Base-by-base conservation (phyloP, 2,113 vertebrate species). In the Nyctibius bracteatus region DNA sequence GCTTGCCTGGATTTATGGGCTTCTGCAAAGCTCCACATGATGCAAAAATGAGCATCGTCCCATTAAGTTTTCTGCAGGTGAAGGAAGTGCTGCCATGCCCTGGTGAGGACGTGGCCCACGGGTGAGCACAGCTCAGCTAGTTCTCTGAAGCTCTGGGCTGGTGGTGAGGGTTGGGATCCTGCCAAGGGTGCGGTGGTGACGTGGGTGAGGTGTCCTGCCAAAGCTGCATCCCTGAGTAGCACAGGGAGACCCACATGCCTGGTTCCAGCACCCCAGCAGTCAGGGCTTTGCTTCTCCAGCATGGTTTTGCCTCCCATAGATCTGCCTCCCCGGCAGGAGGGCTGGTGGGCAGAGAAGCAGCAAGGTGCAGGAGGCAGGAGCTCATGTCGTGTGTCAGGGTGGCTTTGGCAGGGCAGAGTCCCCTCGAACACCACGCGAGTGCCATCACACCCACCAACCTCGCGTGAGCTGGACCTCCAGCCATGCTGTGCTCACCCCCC, bases 61-160 rank as follows among this genome's bases (percentile, higher is more conserved):
- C 43, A 0, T 62, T 19, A 31, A 2, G 43, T 12, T 54, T 37
- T n/a, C 35, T 8, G 12, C 4, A 30, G 65, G 35, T 17, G 46
- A 43, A 55, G 61, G 52, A 65, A 14, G 46, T 0, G 52, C 59
- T 14, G 66, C 67, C 0, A 3, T 23, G 58, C 30, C 75, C 54
- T 11, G 61, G 24, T 3, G 33, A 41, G 81, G 65, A 27, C 1
- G 4, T 2, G 80, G 71, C n/a, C 11, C 23, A 0, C 0, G 9
- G 54, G 9, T 5, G 44, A 58, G 66, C 54, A 9, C 39, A 16
- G 55, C 41, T 91, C 61, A 8, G 10, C 18, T 4, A 24, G 12
- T 9, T 62, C 43, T 22, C 61, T 14, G n/a, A 6, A 9, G 3
- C 49, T 39, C 13, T 3, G 62, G 54, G 58, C 2, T 12, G 9